Evolutionary conservation across 2,113 vertebrate genomes (phyloP).

Genomic region (Sclerurus mexicanus): DNA sequence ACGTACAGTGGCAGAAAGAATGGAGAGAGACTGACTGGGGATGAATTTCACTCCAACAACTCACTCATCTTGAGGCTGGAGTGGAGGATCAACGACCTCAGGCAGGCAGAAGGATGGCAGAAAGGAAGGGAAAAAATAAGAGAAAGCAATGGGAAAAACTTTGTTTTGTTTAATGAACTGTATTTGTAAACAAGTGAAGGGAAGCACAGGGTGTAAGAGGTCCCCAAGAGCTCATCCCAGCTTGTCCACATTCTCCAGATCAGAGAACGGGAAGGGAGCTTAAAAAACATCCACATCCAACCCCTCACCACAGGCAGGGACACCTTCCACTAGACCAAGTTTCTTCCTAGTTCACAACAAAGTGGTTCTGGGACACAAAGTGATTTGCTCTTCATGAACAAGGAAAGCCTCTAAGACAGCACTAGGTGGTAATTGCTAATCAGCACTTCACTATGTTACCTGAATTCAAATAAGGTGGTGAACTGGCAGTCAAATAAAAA

Average conservation of each 20-base stretch:
- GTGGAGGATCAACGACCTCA: background rate
- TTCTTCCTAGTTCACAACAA: background rate
- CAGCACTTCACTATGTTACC: background rate
- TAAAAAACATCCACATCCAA: background rate
- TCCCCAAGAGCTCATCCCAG: background rate
- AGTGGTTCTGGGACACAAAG: background rate
- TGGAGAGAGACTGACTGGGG: background rate
- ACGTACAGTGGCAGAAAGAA: background rate
- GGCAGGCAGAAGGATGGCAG: background rate
- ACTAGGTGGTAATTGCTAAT: background rate
- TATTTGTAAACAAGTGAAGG: background rate
- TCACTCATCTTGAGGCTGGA: background rate
- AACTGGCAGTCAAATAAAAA: background rate
- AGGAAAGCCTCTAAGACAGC: background rate
- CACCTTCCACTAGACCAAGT: background rate
- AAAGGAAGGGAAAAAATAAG: background rate
- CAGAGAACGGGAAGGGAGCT: background rate
- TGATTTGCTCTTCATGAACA: background rate
- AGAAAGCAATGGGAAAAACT: background rate
- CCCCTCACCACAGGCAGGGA: background rate
- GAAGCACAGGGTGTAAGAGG: background rate
- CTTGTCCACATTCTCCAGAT: background rate
- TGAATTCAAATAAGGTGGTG: background rate
- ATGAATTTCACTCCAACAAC: background rate
- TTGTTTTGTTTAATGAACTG: background rate